Conservation (phyloP, 1,140 invertebrate species). For the Eulimnadia texana region DNA sequence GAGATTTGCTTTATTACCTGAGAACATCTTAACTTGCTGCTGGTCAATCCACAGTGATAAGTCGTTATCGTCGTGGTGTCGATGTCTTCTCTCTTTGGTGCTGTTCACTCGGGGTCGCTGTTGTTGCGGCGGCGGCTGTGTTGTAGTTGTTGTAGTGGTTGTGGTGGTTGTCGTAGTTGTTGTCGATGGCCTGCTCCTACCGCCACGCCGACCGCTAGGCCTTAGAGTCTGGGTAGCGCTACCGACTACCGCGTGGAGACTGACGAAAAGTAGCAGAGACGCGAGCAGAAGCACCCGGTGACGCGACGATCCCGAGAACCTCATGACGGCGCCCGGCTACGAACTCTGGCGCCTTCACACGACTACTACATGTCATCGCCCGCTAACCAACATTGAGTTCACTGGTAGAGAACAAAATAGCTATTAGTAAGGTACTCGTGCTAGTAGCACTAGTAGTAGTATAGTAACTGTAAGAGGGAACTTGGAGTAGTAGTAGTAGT, state of each 20-base stretch:
- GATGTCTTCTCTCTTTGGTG: not conserved
- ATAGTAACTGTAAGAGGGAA: too few relatives aligned
- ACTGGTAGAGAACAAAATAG: not conserved
- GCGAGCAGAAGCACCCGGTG: not conserved
- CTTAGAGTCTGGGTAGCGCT: not conserved
- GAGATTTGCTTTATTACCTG: conserved; percentile 39
- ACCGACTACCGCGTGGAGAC: not conserved
- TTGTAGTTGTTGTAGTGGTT: too few relatives aligned
- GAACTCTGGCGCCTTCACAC: not conserved
- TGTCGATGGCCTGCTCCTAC: not conserved
- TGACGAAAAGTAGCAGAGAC: not conserved
- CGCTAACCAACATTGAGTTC: not conserved
- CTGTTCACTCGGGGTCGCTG: not conserved
- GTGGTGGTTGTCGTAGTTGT: too few relatives aligned
- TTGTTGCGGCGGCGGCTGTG: not conserved
- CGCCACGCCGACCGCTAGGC: not conserved
- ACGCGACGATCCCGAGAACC: not conserved
- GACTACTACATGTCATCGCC: not conserved
- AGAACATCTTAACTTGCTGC: conserved; percentile 74
- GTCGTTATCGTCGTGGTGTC: conserved; percentile 19
- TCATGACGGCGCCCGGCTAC: not conserved
- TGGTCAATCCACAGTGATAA: conserved; percentile 76
- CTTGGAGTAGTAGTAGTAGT: too few relatives aligned
- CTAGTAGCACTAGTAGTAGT: too few relatives aligned
- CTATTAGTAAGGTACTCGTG: too few relatives aligned